Evolutionary conservation across 1,140 invertebrate genomes (phyloP).

Genomic region (Zaprionus ghesquierei): DNA sequence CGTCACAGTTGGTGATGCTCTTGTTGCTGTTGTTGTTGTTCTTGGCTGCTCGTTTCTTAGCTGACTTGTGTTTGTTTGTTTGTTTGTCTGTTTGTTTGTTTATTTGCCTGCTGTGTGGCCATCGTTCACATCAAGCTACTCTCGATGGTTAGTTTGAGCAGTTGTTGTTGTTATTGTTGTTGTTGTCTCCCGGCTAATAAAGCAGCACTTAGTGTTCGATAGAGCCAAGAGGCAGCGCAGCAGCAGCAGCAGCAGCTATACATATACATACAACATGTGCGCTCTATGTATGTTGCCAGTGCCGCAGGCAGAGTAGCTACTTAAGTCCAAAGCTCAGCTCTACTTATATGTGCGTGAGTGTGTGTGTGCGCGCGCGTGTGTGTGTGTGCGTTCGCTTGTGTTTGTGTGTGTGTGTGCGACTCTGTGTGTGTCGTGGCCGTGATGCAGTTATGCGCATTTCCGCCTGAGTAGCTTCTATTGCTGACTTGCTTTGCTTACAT

Average conservation of each 20-base stretch:
- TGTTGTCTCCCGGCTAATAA: constrained; percentile 64
- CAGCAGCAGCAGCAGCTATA: neutral
- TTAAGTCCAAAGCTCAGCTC: constrained; percentile 40
- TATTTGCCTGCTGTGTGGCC: constrained; percentile 8
- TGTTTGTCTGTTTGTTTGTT: constrained; percentile 21
- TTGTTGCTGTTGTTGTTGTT: constrained; percentile 20
- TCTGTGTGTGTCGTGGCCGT: constrained; percentile 47
- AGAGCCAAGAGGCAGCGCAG: constrained; percentile 20
- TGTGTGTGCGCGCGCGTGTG: constrained; percentile 6
- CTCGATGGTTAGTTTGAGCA: constrained; percentile 12
- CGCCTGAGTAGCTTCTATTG: constrained; percentile 61
- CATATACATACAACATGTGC: constrained; percentile 10
- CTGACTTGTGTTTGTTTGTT: constrained; percentile 7
- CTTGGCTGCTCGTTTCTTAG: constrained; percentile 25
- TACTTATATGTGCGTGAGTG: constrained; percentile 4
- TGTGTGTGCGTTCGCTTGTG: constrained; percentile 19
- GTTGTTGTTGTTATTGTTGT: constrained; percentile 9
- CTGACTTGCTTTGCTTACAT: constrained; percentile 70
- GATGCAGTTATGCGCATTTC: constrained; percentile 75
- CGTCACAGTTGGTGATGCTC: constrained; percentile 7
- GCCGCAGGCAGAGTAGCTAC: constrained; percentile 43
- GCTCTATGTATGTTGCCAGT: constrained; percentile 30
- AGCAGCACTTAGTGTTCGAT: constrained; percentile 67
- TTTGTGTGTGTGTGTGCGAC: constrained; percentile 5
- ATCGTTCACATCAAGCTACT: constrained; percentile 24